Evolutionary conservation across 2,888 invertebrate species (phyloP).

Genomic region (Geotrupes spiniger): DNA sequence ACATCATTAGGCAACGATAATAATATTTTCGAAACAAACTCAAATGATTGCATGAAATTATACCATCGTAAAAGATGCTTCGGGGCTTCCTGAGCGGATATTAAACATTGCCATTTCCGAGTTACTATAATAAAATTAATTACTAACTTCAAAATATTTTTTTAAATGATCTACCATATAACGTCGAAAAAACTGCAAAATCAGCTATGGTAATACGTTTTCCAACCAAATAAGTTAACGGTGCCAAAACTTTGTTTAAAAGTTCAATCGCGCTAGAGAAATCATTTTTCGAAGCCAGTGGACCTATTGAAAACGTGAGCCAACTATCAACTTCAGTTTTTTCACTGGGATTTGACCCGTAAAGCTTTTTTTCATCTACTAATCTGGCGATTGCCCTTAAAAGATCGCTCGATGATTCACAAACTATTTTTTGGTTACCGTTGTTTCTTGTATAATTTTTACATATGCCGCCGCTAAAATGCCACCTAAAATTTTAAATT

Average conservation of each 20-base stretch:
- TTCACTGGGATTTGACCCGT: constrained; percentile 64
- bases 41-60: constrained; percentile 62
- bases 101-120: constrained; percentile 41
- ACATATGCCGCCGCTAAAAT: constrained; percentile 62
- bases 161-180: constrained; percentile 58
- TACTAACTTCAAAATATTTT: neutral
- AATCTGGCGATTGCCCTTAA: constrained; percentile 67
- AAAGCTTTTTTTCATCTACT: constrained; percentile 56
- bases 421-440: no score
- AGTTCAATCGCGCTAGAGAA: constrained; percentile 66
- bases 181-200: constrained; percentile 76
- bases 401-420: constrained; percentile 68
- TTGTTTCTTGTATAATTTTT: constrained; percentile 43
- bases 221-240: constrained; percentile 79
- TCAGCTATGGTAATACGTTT: constrained; percentile 83
- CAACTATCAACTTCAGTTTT: constrained; percentile 88
- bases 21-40: constrained; percentile 57
- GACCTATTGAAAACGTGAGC: constrained; percentile 68
- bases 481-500: constrained; percentile 59
- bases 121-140: constrained; percentile 34
- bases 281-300: constrained; percentile 56
- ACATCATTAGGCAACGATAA: constrained; percentile 58
- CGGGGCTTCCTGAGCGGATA: constrained; percentile 52
- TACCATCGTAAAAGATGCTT: constrained; percentile 66
- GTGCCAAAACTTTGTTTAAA: constrained; percentile 72